Evolutionary conservation across 2,888 invertebrate genomes (phyloP), one percentile per base, ranked within the genome.

Genomic region (Eristalis pertinax): DNA sequence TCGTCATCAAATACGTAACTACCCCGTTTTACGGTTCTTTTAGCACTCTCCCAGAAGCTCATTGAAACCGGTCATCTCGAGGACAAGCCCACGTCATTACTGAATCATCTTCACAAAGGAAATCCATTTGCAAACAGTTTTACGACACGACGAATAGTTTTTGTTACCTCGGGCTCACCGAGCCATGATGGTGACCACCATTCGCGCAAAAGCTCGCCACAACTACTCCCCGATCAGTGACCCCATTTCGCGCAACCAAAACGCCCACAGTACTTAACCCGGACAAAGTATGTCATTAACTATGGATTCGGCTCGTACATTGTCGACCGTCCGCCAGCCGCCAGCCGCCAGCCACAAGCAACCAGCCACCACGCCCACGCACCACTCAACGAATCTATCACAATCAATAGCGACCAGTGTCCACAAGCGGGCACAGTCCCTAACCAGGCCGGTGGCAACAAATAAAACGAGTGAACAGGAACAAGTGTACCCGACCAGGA

Each of bases 231-330:
- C 43, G 43, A 15, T 7, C 43, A 15, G n/a, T 19, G 50, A 50
- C 19, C 50, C 50, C 50, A 50, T 19, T 50, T 50, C 50, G 50
- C 50, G 19, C 8, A 50, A 50, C 19, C 50, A 19, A 50, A 32
- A n/a, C 50, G 50, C n/a, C 50, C 50, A 19, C 19, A 50, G 50
- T 50, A 50, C 50, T 50, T 50, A 50, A 50, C 19, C 19, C 50
- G 19, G 8, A 50, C 50, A 50, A 50, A 50, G 50, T 50, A 50
- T 19, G 50, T 50, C 41, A 75, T 75, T 75, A 58, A 75, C 65
- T 19, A 65, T 35, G 50, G 64, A 75, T 75, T 75, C 56, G 56
- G 32, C 29, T 58, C 69, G 15, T 29, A 22, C 32, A 58, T 13
- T 19, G 22, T 29, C 70, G 22, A 11, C 29, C 19, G 22, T 24